A percentile compares a stretch with the other conserved stretches of the same genome.
Evolutionary conservation across 2,888 invertebrate genomes (phyloP).

Genomic region (Adineta ricciae): DNA sequence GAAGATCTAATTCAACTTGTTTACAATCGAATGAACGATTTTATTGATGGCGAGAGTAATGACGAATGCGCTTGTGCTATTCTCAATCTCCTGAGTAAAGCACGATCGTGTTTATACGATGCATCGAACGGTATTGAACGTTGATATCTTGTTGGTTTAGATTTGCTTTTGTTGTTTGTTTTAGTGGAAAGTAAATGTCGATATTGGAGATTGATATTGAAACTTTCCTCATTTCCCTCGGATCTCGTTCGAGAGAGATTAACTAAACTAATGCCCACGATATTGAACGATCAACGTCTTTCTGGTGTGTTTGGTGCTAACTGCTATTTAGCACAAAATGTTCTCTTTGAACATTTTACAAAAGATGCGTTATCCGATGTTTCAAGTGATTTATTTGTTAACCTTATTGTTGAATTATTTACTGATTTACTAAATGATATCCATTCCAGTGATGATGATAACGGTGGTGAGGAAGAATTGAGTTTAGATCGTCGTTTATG

Average conservation of each 20-base stretch:
- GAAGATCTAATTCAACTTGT: neutral
- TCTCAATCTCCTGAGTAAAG: neutral
- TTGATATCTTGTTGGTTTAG: neutral
- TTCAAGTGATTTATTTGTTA: neutral
- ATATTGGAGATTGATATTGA: neutral
- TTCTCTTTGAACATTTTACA: conserved; percentile 1
- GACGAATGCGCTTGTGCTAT: conserved; percentile 1
- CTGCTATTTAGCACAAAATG: conserved; percentile 4
- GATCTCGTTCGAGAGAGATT: neutral
- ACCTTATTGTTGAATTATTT: neutral
- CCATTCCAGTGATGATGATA: neutral
- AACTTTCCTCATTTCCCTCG: neutral
- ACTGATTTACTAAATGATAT: neutral
- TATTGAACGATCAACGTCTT: neutral
- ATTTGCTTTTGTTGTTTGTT: neutral
- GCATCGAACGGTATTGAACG: neutral
- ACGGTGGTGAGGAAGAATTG: neutral
- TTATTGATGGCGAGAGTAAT: neutral
- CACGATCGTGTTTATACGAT: neutral
- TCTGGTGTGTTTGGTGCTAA: conserved; percentile 2
- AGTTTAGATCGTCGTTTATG: neutral
- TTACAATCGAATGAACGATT: neutral
- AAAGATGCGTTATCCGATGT: neutral
- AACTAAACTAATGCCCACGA: neutral
- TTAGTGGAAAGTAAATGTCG: neutral